Percentiles rank a stretch among this genome's conserved stretches.
Evolutionary conservation across 2,888 invertebrate species (phyloP).

Genomic region (Oxyscelio sp.): DNA sequence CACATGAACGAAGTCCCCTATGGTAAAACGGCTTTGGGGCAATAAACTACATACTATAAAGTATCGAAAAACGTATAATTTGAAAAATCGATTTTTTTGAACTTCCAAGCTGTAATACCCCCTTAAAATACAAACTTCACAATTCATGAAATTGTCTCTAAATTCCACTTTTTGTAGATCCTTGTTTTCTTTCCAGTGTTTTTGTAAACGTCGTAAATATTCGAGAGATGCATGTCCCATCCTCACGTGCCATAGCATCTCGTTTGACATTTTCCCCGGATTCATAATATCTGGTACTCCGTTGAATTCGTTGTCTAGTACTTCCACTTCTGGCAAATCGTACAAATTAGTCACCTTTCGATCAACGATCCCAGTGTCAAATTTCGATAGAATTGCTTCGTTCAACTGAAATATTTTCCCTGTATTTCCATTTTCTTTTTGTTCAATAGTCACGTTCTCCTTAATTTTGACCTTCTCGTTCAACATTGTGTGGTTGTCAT

Average conservation of each 20-base stretch:
- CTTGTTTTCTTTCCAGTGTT: conserved; percentile 34
- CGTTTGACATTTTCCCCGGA: conserved; percentile 34
- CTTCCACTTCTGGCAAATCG: conserved; percentile 26
- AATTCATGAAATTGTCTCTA: conserved; percentile 68
- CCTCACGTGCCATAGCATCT: conserved; percentile 79
- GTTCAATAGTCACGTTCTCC: too few species aligned
- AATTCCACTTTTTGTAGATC: conserved; percentile 58
- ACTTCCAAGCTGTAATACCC: too few species aligned
- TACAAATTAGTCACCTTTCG: conserved; percentile 43
- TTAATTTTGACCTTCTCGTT: too few species aligned
- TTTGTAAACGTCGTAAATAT: conserved; percentile 6
- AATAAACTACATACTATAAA: too few species aligned
- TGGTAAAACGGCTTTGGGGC: too few species aligned
- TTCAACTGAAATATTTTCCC: too few species aligned
- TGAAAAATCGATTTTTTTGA: too few species aligned
- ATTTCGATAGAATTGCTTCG: neutral
- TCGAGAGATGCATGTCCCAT: conserved; percentile 69
- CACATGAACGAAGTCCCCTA: too few species aligned
- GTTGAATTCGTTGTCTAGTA: conserved; percentile 19
- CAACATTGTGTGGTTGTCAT: too few species aligned
- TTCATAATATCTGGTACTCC: conserved; percentile 16
- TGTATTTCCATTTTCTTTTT: too few species aligned
- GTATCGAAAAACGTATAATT: too few species aligned
- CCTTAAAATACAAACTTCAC: conserved; percentile 76
- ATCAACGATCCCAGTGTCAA: neutral